A percentile compares a stretch with the other conserved stretches of the same genome.
Evolutionary conservation across 2,113 vertebrate genomes (phyloP).

Genomic region (Furnarius figulus): DNA sequence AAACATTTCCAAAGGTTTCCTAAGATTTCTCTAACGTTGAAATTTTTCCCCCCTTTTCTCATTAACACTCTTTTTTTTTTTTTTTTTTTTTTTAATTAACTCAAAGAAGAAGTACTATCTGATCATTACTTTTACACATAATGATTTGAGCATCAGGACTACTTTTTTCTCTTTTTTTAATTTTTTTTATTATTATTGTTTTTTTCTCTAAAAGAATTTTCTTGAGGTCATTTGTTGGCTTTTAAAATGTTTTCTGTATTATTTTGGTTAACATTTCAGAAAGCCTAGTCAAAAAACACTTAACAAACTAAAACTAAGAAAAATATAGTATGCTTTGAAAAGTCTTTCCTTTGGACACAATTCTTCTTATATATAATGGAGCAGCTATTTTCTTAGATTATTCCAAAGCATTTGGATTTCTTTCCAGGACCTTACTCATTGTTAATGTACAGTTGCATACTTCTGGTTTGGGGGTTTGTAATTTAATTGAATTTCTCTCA

Average conservation of each 20-base stretch:
- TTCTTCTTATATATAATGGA: neutral
- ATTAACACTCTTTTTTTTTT: neutral
- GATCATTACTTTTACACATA: neutral
- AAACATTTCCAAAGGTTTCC: neutral
- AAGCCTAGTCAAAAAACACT: neutral
- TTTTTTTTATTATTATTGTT: no score
- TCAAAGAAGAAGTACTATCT: neutral
- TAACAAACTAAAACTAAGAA: neutral
- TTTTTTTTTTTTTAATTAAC: neutral
- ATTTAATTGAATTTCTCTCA: neutral
- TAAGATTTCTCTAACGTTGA: neutral
- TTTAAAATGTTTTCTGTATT: neutral
- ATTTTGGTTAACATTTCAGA: neutral
- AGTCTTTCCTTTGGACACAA: neutral
- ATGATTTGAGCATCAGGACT: neutral
- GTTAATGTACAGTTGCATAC: neutral
- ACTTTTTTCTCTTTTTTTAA: neutral
- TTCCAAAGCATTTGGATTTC: neutral
- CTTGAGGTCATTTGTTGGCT: neutral
- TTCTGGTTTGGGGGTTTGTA: rapidly evolving
- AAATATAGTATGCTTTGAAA: neutral
- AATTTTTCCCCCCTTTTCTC: neutral
- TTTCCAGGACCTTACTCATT: neutral
- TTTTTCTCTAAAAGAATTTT: neutral
- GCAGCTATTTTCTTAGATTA: neutral